Evolutionary conservation across 2,113 vertebrate genomes (phyloP).

Genomic region (Ginglymostoma cirratum): DNA sequence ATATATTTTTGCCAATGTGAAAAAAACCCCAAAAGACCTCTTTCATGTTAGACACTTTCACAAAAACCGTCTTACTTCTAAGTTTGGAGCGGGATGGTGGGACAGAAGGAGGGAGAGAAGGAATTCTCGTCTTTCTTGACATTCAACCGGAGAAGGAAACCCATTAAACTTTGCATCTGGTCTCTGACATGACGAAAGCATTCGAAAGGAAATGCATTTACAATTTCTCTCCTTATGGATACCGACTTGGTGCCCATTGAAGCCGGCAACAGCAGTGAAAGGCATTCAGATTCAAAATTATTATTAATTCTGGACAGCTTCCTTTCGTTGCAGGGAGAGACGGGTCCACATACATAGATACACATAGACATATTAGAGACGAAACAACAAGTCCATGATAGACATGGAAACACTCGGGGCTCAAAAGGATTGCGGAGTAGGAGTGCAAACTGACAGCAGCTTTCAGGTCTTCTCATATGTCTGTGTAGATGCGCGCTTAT

Average conservation of each 20-base stretch:
- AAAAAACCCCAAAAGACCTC: neutral
- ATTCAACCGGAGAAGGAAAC: neutral
- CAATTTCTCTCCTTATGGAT: neutral
- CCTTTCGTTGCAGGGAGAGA: constrained; percentile 3
- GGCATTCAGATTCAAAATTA: neutral
- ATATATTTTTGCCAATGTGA: neutral
- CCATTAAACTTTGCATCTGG: constrained; percentile 25
- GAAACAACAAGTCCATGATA: constrained; percentile 10
- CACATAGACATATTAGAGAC: neutral
- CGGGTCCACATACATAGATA: neutral
- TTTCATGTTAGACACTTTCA: neutral
- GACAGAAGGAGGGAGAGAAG: no score
- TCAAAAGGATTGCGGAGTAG: neutral
- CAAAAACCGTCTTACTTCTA: neutral
- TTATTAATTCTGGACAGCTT: constrained; percentile 33
- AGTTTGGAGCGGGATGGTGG: no score
- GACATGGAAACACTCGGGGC: neutral
- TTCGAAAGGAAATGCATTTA: neutral
- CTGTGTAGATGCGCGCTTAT: neutral
- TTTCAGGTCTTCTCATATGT: neutral
- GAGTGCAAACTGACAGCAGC: neutral
- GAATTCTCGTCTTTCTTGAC: neutral
- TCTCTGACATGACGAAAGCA: neutral
- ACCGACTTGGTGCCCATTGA: neutral
- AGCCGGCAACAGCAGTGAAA: neutral